Percentiles rank a stretch among this genome's conserved stretches.
These are phyloP conservation scores for Cichladusa arquata DNA, from an alignment of 2,113 vertebrate genomes.

Conservation along the genomic window DNA sequence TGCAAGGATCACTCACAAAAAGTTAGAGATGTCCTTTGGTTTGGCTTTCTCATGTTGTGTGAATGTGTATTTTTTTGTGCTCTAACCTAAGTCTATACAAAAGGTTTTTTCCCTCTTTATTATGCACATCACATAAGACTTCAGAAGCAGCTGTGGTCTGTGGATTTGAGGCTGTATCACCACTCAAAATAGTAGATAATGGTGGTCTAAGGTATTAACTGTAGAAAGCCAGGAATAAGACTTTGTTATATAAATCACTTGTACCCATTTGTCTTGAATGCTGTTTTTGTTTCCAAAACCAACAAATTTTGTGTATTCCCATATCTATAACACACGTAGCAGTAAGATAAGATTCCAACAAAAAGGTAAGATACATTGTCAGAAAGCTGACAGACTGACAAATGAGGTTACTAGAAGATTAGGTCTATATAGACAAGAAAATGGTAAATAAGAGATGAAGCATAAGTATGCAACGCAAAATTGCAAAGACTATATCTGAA, in stretches of 20 bases:
- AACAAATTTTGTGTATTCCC: neutral
- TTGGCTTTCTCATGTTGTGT: neutral
- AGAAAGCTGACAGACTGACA: neutral
- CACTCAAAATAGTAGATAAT: neutral
- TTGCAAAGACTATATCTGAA: neutral
- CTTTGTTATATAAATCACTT: neutral
- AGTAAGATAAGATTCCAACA: neutral
- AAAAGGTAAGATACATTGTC: neutral
- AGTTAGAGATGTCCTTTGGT: neutral
- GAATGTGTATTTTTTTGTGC: neutral
- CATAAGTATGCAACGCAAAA: neutral
- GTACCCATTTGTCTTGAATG: neutral
- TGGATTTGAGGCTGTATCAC: neutral
- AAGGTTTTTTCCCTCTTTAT: neutral
- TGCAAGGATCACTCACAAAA: neutral
- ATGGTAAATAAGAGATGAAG: neutral
- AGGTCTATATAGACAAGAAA: neutral
- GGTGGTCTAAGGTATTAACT: neutral
- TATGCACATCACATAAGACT: neutral
- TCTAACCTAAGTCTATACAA: neutral
- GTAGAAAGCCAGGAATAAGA: neutral
- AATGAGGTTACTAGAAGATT: neutral
- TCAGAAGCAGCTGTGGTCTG: neutral
- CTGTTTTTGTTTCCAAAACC: neutral
- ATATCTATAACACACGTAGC: neutral